A percentile compares a stretch with the other conserved stretches of the same genome.
These are phyloP conservation scores for Argentina silus DNA, from an alignment of 2,797 vertebrate species.

Conservation along the genomic window DNA sequence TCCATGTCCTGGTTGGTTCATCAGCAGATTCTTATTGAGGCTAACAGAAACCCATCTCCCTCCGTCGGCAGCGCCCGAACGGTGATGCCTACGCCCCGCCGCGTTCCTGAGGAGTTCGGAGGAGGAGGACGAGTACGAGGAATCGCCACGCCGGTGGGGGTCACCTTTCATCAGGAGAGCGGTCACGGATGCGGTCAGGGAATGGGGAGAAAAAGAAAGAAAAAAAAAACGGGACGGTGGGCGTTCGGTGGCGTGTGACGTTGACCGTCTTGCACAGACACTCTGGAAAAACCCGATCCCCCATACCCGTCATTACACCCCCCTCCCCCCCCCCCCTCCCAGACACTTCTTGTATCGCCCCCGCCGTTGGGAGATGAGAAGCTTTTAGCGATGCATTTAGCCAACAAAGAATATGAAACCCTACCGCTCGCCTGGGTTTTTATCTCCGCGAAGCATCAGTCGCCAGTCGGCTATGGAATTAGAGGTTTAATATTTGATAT, in stretches of 20 bases:
- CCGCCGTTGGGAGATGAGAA: constrained; percentile 35
- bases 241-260: constrained; percentile 8
- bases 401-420: constrained; percentile 76
- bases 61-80: not conserved
- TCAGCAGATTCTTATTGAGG: constrained; percentile 72
- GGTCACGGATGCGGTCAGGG: constrained; percentile 21
- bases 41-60: constrained; percentile 30
- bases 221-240: not conserved
- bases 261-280: constrained; percentile 5
- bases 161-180: constrained; percentile 56
- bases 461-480: constrained; percentile 48
- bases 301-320: constrained; percentile 19
- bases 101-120: constrained; percentile 25
- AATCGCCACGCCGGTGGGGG: constrained; percentile 22
- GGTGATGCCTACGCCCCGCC: not conserved
- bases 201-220: no score
- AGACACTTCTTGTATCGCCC: constrained; percentile 38
- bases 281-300: constrained; percentile 68
- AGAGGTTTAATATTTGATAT: constrained; percentile 66
- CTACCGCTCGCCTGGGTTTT: constrained; percentile 49
- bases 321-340: not conserved
- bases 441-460: constrained; percentile 63
- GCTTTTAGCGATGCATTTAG: constrained; percentile 59
- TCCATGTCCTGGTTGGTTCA: constrained; percentile 55
- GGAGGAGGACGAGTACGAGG: constrained; percentile 33